Base-by-base conservation (phyloP, 2,113 vertebrate species). In the Petrocephalus microphthalmus region DNA sequence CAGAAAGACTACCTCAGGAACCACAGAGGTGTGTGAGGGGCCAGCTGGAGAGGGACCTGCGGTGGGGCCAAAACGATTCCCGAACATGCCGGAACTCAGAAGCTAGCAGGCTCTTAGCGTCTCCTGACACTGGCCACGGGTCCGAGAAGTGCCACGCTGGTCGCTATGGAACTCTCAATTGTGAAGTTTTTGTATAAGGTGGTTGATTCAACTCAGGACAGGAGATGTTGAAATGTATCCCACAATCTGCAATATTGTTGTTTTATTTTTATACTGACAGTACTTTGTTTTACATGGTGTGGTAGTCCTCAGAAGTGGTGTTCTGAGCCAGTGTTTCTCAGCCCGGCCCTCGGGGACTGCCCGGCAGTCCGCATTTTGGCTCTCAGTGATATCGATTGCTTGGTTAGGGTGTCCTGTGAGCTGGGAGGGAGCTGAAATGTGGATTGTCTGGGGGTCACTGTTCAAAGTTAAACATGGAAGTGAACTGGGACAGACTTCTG, bases 21-120 rank as follows among this genome's bases (percentile, higher is more conserved):
- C 51, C 88, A 89, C 49, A 86, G 64, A 54, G 51, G 22, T 22
- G 6, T 89, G 84, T 89, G 53, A 17, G 1, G 29, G 56, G 29
- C 17, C 15, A 71, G 15, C 42, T 52, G 45, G 8, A 52, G 82
- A 49, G 25, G 37, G 45, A 87, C 10, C 45, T 42, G 22, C 7
- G 60, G 11, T 3, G 4, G 10, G n/a, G 4, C 42, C 11, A 33
- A 25, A 52, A 49, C 33, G 25, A 51, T 51, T 71, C 22, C 1
- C 4, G 11, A 15, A 17, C 5, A 22, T 42, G 60, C 19, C 29
- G 25, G 54, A 87, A 33, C 53, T 51, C 45, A 22, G 42, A 56
- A 53, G 2, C n/a, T 3, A 29, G 10, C 56, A 84, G 53, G 19
- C 15, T 81, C n/a, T 64, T 3, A 82, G 7, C 25, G 67, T 74